Percentiles rank a stretch among this genome's conserved stretches.
phyloP scores from a whole-genome alignment of 2,113 vertebrate species.

The Bagarius yarrelli region DNA sequence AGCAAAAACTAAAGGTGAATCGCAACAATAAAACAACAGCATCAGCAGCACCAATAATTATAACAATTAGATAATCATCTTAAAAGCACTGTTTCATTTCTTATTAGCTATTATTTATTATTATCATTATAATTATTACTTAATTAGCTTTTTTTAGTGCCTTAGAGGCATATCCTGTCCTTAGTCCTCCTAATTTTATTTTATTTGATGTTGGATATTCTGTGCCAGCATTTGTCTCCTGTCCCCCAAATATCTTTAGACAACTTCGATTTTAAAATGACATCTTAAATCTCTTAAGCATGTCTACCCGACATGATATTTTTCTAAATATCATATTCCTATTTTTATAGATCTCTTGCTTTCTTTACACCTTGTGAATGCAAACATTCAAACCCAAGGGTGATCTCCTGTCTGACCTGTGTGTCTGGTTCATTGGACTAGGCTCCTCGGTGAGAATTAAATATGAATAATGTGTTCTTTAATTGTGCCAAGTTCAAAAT shows the following conservation, averaged over 20 bases:
- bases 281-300: background rate
- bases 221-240: background rate
- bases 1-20: too few relatives aligned
- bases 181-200: too few relatives aligned
- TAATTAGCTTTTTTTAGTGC: too few relatives aligned
- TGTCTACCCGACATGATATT: background rate
- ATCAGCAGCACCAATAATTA: too few relatives aligned
- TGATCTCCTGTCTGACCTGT: constrained; percentile 18
- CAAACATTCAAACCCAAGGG: background rate
- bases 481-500: constrained; percentile 26
- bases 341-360: background rate
- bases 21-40: too few relatives aligned
- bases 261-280: background rate
- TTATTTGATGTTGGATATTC: background rate
- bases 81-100: too few relatives aligned
- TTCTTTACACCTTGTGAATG: constrained; percentile 8
- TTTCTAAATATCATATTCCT: background rate
- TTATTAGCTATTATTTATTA: background rate
- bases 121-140: background rate
- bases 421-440: background rate
- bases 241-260: background rate
- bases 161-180: background rate
- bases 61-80: too few relatives aligned
- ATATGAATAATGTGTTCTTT: constrained; percentile 29
- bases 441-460: background rate